Evolutionary conservation across 1,140 invertebrate genomes (phyloP).

Genomic region (Manduca sexta): DNA sequence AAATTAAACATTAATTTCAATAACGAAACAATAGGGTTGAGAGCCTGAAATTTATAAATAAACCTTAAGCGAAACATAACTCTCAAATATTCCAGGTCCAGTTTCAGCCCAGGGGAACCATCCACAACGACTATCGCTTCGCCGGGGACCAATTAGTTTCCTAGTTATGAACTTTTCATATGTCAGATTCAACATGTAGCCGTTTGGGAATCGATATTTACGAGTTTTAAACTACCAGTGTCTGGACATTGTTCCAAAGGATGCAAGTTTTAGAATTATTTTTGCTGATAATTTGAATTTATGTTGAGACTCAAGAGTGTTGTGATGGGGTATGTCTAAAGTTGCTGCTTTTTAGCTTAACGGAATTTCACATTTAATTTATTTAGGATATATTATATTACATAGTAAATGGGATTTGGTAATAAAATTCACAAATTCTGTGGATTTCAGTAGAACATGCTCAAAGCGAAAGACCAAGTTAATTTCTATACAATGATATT

Average conservation of each 20-base stretch:
- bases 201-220: slow-evolving; percentile 19
- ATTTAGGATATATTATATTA: no score
- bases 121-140: slow-evolving; percentile 25
- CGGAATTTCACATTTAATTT: no score
- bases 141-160: slow-evolving; percentile 31
- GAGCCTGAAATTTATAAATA: slow-evolving; percentile 1
- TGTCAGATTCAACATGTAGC: slow-evolving; percentile 22
- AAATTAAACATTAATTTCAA: not conserved
- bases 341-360: no score
- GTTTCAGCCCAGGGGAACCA: slow-evolving; percentile 15
- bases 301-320: no score
- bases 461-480: no score
- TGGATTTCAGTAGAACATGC: no score
- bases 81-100: slow-evolving; percentile 15
- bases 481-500: no score
- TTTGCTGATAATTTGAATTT: no score
- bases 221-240: slow-evolving; percentile 9
- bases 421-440: no score
- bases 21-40: not conserved
- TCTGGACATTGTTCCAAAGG: not conserved
- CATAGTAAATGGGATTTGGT: no score
- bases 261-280: no score
- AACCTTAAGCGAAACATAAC: slow-evolving; percentile 11
- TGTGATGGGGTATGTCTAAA: no score
- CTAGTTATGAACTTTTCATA: slow-evolving; percentile 37